Base-by-base conservation (phyloP, 2,888 invertebrate genomes). In the Villa cingulata region DNA sequence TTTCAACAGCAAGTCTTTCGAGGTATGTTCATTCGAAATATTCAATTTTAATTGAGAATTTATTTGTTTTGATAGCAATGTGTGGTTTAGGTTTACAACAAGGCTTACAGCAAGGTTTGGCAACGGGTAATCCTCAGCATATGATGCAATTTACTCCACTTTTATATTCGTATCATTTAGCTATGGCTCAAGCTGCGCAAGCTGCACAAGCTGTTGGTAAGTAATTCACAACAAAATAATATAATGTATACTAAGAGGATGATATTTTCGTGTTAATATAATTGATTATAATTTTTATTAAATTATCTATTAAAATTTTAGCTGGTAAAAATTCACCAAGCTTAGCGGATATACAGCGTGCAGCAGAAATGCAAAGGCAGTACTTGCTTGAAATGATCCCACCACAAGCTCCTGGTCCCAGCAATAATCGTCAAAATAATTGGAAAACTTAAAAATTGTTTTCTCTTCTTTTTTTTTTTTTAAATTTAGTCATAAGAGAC, bases 351-450 rank as follows among this genome's bases (percentile, higher is more conserved):
- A 75, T 89, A 66, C 89, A 88, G 66, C 78, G 88, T 56, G 86
- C 88, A 51, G 86, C 86, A 5, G 88, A 89, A 65, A 74, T 89
- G 54, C 95, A 95, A 73, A 76, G 95, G 48, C 95, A 95, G 74
- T 95, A 95, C 74, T 77, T 96, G 62, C 77, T 96, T 53, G 95
- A 96, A 70, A 92, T 96, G 91, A 90, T 95, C 62, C 90, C 91
- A 48, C 78, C 66, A 19, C 67, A 60, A 57, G 59, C 66, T 54
- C 63, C 67, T 37, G 67, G 65, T 47, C 62, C 68, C 41, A 67
- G 65, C 52, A 67, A 62, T 48, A 67, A 61, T 60, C 67, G 69
- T 50, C 70, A 70, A 53, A 70, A 70, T 49, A 70, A 70, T 51
- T 70, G 70, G 70, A 70, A 70, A 60, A 68, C 69, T 56, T 70